Base-by-base conservation (phyloP, 2,113 vertebrate genomes). In the Barnardius zonarius region DNA sequence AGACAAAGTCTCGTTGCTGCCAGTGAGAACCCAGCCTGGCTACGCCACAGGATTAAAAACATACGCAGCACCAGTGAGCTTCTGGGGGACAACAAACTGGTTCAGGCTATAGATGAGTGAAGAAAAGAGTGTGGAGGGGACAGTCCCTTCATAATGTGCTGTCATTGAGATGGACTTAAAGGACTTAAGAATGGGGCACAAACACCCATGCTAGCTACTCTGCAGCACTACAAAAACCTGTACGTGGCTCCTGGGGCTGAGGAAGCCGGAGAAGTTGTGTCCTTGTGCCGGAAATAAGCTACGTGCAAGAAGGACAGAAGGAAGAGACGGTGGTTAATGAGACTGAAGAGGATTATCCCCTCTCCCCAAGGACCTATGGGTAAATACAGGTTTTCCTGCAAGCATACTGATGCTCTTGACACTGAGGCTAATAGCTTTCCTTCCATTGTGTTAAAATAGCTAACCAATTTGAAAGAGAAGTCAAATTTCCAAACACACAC, bases 331-430 rank as follows among this genome's bases (percentile, higher is more conserved):
- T 39, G 73, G 57, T 52, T 44, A 87, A 48, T 37, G 52, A 64
- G 63, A 66, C 62, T 79, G 62, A 79, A 79, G 57, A 92, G 70
- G 69, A 86, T 92, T 48, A 93, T 57, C 14, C 66, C 8, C 28
- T 57, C 43, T 86, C 48, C 64, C 66, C 57, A 69, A 19, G 48
- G 43, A 37, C 62, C 52, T 35, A 35, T 0, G 5, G 9, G 27
- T 79, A 95, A 95, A 95, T 73, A 92, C 43, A 89, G 61, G 77
- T 68, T 92, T 96, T 95, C 83, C 94, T 95, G 91, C 66, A 75
- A 88, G 76, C n/a, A 18, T 8, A 39, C 31, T 79, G 69, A 68
- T 73, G 80, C 51, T 89, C 39, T 74, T 75, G 55, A 86, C 46
- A 33, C 69, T 92, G 33, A 10, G 51, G 46, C 24, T 39, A 81